Base-by-base conservation (phyloP, 2,888 invertebrate genomes). In the Epistrophe eligans region DNA sequence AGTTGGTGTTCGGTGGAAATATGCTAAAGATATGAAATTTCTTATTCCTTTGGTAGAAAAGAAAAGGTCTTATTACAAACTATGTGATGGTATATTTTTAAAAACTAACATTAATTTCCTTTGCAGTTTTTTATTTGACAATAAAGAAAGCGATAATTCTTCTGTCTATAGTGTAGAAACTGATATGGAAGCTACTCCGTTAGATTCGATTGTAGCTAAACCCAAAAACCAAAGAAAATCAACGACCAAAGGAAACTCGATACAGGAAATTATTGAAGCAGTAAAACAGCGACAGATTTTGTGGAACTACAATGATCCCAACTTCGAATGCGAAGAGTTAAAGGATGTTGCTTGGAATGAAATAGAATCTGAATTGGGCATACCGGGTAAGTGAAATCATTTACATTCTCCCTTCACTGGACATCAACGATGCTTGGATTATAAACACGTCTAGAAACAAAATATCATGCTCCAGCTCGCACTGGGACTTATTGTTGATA, bases 271-370 rank as follows among this genome's bases (percentile, higher is more conserved):
- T 1, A 67, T 67, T 38, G 35, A 50, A 15, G 67, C 11, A 35
- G 19, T 67, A 4, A 28, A 19, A 67, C 17, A 38, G 9, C 48
- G 19, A 7, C 13, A 6, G 11, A 8, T 67, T 17, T 9, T 67
- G 9, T 67, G 67, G 67, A 50, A 50, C 10, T 8, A 1, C 19
- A 19, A 50, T 50, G 13, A 50, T 67, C 50, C 48, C 10, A 50
- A 50, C 17, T 67, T 50, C 2, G 19, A 50, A 9, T 4, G 1
- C 11, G 15, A 0, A 5, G 50, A 50, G 1, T 15, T 50, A 0
- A 50, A 24, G 2, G 50, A 67, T 6, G 8, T 19, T 15, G 67
- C 38, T 50, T 67, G 67, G 67, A 19, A 19, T 0, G 67, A 67
- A 50, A 50, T 67, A 15, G 35, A 17, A 35, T 9, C 8, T 13